Evolutionary conservation across 2,797 vertebrate species (phyloP), one percentile per base, ranked within the genome.

Genomic region (Danionella dracula): DNA sequence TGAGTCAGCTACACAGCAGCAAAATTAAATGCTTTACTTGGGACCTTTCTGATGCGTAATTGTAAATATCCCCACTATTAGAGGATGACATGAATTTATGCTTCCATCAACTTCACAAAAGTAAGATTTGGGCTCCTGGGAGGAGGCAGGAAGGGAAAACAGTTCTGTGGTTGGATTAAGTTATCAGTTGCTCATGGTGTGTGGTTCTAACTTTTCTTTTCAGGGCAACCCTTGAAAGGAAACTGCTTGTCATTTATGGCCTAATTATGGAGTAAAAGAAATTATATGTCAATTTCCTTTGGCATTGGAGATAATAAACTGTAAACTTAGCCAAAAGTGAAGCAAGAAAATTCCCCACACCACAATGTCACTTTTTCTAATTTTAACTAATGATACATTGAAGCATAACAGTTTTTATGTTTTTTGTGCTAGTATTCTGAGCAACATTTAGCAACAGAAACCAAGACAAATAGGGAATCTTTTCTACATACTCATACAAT

Each of bases 61-160:
- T 35, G 31, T 45, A 66, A 50, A 49, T 57, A 49, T 49, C 40
- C 38, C 15, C 10, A 32, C 58, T 48, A 59, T 76, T 73, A 66
- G 21, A 4, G 13, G 45, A 50, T 67, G 70, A 73, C 74, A 67
- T 41, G 59, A 58, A 76, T 76, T 76, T 70, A 73, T 76, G 53
- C 40, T 61, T 57, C 31, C 13, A 53, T 59, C 27, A 34, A 46
- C 48, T 54, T 68, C 61, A 65, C 58, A 53, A 72, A 73, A 76
- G 67, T 46, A 60, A 41, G 38, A 61, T 61, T 57, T 17, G 11
- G 50, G 40, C 62, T 51, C 32, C 29, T 4, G 20, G 66, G 61
- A 60, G 54, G 21, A 10, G n/a, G 21, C 17, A 62, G 23, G 45
- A 59, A 54, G 41, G 34, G 62, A 68, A 64, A 17, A 17, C 13